Conservation (phyloP, 2,113 vertebrate species). For the Pholis gunnellus region DNA sequence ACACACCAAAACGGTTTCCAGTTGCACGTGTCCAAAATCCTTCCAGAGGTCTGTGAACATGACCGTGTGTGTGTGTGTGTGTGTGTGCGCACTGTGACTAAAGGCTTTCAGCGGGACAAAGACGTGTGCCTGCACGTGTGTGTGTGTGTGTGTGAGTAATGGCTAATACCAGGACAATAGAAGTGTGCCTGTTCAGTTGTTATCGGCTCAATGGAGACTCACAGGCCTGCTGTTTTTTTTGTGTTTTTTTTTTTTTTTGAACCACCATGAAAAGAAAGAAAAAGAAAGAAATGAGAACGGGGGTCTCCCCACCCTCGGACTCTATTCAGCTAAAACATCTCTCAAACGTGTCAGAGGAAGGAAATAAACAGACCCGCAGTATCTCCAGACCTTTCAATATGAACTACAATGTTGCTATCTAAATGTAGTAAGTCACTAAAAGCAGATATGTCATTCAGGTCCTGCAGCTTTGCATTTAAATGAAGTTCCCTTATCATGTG, state of each 20-base stretch:
- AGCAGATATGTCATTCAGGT: not conserved
- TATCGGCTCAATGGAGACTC: constrained; percentile 64
- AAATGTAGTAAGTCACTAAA: not conserved
- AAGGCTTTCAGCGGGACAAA: not conserved
- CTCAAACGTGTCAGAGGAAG: not conserved
- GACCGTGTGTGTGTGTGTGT: constrained; percentile 19
- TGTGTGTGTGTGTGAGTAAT: constrained; percentile 38
- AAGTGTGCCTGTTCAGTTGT: constrained; percentile 73
- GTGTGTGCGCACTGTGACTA: not conserved
- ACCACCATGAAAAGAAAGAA: constrained; percentile 46
- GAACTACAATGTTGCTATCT: not conserved
- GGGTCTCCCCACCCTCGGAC: not conserved
- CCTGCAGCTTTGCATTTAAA: not conserved
- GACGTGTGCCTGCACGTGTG: constrained; percentile 15
- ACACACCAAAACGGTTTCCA: constrained; percentile 25
- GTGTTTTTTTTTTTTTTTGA: not conserved
- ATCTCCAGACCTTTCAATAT: not conserved
- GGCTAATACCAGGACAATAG: constrained; percentile 71
- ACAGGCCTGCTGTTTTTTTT: constrained; percentile 50
- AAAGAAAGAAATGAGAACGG: constrained; percentile 23
- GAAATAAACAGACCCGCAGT: not conserved
- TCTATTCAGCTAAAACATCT: constrained; percentile 6
- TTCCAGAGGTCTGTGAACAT: constrained; percentile 42
- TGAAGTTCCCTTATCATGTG: not conserved
- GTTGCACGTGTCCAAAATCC: constrained; percentile 51